Evolutionary conservation across 2,888 invertebrate species (phyloP), one percentile per base, ranked within the genome.

Genomic region (Xestia c-nigrum): DNA sequence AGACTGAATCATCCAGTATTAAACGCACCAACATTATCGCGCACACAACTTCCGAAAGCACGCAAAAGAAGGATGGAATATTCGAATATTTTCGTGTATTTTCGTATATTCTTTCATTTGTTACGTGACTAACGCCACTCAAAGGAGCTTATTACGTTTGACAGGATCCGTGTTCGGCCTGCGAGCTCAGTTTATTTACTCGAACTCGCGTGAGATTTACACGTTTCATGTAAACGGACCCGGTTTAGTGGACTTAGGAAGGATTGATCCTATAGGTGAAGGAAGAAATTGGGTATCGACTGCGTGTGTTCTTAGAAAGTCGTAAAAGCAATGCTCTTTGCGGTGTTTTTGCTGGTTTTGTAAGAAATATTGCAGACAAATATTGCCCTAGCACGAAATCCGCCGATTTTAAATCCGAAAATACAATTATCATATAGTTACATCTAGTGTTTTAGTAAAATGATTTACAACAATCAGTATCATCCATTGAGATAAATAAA

Each of bases 71-170:
- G 82, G 83, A 84, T 85, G 81, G 76, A 84, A 89, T 89, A 88
- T 89, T 88, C 87, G 80, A 80, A 87, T 87, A 90, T 89, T 90
- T 90, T 89, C 84, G 77, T 80, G 87, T 88, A 90, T 90, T 90
- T 90, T 89, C 85, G 86, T 88, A 89, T 90, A 88, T 89, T 88
- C 89, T 84, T 89, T 89, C 90, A 90, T 90, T 91, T 90, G 90
- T 88, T 89, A 90, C 91, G 92, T 93, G 93, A 92, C 93, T 92
- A 90, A 89, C 90, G 88, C 89, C 89, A 90, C 89, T 92, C 92
- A 92, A 92, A 92, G 91, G 79, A 86, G 90, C 91, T 93, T 93
- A 92, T 92, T 92, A 92, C 91, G 89, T 91, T 89, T 90, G 92
- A 91, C 90, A 90, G 87, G 87, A 91, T 85, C 85, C 87, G 83